phyloP scores from a whole-genome alignment of 2,797 vertebrate genomes.

The Lacerta viridis region DNA sequence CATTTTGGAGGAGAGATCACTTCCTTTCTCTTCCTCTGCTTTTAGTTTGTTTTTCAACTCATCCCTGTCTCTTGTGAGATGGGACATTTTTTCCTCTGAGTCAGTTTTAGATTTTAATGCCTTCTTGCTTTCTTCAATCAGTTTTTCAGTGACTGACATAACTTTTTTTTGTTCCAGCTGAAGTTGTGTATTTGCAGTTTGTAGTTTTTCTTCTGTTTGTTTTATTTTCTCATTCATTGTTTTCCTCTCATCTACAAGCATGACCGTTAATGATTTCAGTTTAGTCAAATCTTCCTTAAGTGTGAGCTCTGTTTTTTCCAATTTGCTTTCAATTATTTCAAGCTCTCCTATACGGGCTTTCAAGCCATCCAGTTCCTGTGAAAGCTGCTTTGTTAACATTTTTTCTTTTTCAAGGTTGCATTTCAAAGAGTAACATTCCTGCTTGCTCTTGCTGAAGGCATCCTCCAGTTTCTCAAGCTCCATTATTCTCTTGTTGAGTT shows the following conservation, averaged over 20 bases:
- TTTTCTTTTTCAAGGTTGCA: slow-evolving; percentile 94
- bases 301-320: slow-evolving; percentile 91
- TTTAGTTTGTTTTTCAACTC: slow-evolving; percentile 90
- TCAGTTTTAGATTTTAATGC: slow-evolving; percentile 92
- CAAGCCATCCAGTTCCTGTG: slow-evolving; percentile 89
- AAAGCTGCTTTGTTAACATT: slow-evolving; percentile 89
- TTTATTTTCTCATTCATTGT: slow-evolving; percentile 93
- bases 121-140: slow-evolving; percentile 96
- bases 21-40: slow-evolving; percentile 91
- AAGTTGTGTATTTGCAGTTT: slow-evolving; percentile 89
- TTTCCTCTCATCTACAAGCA: slow-evolving; percentile 96
- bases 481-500: slow-evolving; percentile 93
- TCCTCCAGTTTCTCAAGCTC: slow-evolving; percentile 96
- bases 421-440: slow-evolving; percentile 92
- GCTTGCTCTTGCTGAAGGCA: slow-evolving; percentile 93
- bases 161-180: slow-evolving; percentile 95
- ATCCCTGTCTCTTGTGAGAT: slow-evolving; percentile 90
- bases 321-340: slow-evolving; percentile 87
- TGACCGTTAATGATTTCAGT: slow-evolving; percentile 95
- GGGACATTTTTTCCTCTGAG: slow-evolving; percentile 92
- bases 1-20: slow-evolving; percentile 91
- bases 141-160: slow-evolving; percentile 91
- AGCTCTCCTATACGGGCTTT: slow-evolving; percentile 91
- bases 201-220: slow-evolving; percentile 94
- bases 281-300: slow-evolving; percentile 97